Base-by-base conservation (phyloP, 2,113 vertebrate species). In the Chlorodrepanis virens region DNA sequence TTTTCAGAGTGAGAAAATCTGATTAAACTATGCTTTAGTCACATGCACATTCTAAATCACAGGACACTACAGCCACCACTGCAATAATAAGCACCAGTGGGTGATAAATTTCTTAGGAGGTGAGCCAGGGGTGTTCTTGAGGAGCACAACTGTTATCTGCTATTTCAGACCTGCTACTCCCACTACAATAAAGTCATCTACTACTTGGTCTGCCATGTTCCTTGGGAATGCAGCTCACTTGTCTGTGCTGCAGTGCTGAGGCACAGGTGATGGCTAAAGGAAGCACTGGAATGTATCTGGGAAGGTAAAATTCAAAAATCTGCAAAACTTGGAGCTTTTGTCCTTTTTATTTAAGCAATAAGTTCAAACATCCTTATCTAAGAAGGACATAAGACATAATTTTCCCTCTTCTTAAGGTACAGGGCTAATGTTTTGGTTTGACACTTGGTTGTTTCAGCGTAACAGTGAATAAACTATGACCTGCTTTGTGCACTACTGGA, bases 91-190 rank as follows among this genome's bases (percentile, higher is more conserved):
- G 31, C 40, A 57, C 15, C 14, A 45, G 28, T 16, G 31, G 13
- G 53, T 31, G 20, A 63, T 72, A 3, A 3, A 31, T 83, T 72
- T 69, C 53, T 77, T 18, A 76, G 74, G 29, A 68, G 57, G 70
- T 27, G 59, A 56, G 22, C 29, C 54, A 56, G 56, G 60, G 31
- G 6, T 78, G 68, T 45, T 91, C 70, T 33, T n/a, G 78, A 93
- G 85, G 61, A 90, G 70, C 40, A 79, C 65, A 91, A 64, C 37
- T 81, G 71, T 39, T 75, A 71, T 14, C 24, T 59, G 37, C 50
- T 75, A 72, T 91, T 90, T 93, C 60, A 89, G 29, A 89, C 76
- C 78, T 89, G 71, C 63, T 92, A 24, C 29, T 96, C 68, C 59
- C 53, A 5, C 85, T 59, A 39, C n/a, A 94, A 65, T 44, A 27